Percentiles rank a stretch among this genome's conserved stretches.
Evolutionary conservation across 2,888 invertebrate genomes (phyloP).

Genomic region (Spialia ferax): DNA sequence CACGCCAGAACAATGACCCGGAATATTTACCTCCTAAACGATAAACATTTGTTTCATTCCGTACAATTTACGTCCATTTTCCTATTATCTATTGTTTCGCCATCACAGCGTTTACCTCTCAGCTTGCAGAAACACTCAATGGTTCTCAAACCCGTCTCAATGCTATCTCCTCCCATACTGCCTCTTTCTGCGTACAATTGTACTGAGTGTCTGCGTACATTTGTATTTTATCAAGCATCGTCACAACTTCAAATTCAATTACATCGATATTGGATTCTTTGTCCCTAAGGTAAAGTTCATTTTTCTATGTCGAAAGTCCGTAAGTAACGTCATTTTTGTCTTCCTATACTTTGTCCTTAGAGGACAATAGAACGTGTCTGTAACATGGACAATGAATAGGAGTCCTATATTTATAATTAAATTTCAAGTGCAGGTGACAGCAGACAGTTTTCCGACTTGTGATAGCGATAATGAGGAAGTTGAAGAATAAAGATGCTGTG

Average conservation of each 20-base stretch:
- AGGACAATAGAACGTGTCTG: slow-evolving; percentile 27
- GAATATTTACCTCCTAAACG: background rate
- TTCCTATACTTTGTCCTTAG: slow-evolving; percentile 18
- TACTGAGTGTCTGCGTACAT: slow-evolving; percentile 1
- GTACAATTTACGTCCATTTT: background rate
- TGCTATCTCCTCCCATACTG: slow-evolving; percentile 20
- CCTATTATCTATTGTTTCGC: slow-evolving; percentile 5
- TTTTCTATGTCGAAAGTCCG: background rate
- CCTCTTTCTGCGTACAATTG: slow-evolving; percentile 21
- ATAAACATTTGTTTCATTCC: background rate
- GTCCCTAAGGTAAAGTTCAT: background rate
- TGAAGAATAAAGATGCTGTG: slow-evolving; percentile 2
- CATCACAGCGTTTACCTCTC: background rate
- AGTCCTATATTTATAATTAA: slow-evolving; percentile 37
- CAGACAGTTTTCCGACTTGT: slow-evolving; percentile 1
- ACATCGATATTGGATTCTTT: background rate
- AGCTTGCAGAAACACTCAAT: slow-evolving; percentile 1
- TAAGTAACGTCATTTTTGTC: background rate
- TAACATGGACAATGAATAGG: slow-evolving; percentile 31
- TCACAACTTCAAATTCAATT: slow-evolving; percentile 1
- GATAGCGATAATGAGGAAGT: background rate
- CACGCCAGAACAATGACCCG: background rate
- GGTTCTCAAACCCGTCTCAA: slow-evolving; percentile 27
- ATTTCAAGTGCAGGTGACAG: slow-evolving; percentile 36
- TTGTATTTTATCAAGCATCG: background rate